Evolutionary conservation across 2,797 vertebrate species (phyloP).

Genomic region (Anguilla pacifica): DNA sequence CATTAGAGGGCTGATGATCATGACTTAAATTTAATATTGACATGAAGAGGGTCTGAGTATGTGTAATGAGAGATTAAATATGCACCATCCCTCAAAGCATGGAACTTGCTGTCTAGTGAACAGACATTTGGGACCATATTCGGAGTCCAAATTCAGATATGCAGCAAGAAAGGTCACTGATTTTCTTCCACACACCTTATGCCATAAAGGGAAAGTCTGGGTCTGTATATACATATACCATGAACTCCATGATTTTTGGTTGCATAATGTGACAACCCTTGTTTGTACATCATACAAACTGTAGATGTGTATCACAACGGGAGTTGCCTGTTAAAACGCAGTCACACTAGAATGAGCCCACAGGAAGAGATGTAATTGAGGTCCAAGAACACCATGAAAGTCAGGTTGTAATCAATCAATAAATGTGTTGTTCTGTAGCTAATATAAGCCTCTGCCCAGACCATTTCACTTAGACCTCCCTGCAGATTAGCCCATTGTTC

Average conservation of each 20-base stretch:
- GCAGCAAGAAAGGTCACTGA: background rate
- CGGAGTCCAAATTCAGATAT: background rate
- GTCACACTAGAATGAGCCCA: background rate
- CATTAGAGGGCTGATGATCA: conserved; percentile 44
- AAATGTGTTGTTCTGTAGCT: background rate
- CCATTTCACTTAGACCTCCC: conserved; percentile 1
- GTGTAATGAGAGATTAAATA: conserved; percentile 28
- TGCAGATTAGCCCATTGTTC: background rate
- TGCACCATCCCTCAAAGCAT: background rate
- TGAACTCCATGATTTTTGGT: background rate
- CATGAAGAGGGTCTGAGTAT: conserved; percentile 26
- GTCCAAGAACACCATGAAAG: background rate
- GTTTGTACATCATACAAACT: background rate
- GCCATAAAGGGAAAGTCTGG: too few relatives aligned
- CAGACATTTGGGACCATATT: background rate
- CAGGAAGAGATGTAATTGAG: background rate
- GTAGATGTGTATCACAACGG: background rate
- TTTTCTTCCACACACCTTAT: background rate
- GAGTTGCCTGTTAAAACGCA: background rate
- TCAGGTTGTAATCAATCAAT: background rate
- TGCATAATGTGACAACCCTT: background rate
- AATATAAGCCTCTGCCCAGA: background rate
- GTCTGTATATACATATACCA: background rate
- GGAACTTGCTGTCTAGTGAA: background rate
- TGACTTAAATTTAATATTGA: conserved; percentile 47